Base-by-base conservation (phyloP, 2,113 vertebrate species). In the Cygnus buccinator region DNA sequence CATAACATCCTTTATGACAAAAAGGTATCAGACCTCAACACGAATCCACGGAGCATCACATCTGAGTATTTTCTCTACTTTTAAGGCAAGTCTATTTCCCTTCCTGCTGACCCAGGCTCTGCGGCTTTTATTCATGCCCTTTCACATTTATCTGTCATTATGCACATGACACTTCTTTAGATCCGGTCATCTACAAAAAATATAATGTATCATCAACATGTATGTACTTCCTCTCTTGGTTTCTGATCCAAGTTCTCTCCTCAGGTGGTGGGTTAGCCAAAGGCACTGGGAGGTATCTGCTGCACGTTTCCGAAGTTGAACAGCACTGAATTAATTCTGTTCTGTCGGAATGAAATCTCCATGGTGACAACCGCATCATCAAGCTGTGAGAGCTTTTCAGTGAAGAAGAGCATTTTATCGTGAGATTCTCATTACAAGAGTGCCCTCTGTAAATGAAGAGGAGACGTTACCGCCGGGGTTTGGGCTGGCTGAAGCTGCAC, bases 281-380 rank as follows among this genome's bases (percentile, higher is more conserved):
- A 97, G 94, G 92, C 93, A 91, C 31, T 90, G 84, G 57, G 94
- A 97, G 68, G 76, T 96, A 88, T 96, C 93, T 96, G 94, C 96
- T 96, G 89, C 97, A 97, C 92, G 62, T 94, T 97, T 96, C 85
- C 4, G 2, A 91, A 97, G 87, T 39, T 46, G 66, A 87, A 74
- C 33, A 0, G 89, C 62, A 77, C 68, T 48, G 55, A 95, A 97
- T 93, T 94, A 26, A 70, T 95, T 96, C 90, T 87, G 86, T 96
- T 80, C 68, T 84, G 28, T 55, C 81, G 86, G 55, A 97, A 92
- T 52, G 65, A 94, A 97, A 95, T 98, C 96, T 95, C 98, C 98
- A 98, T 98, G 97, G 98, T 93, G 97, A 98, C 73, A 90, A 81
- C 91, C 62, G 96, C 96, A 96, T 97, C 80, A 93, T 48, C 54